Base-by-base conservation (phyloP, 2,888 invertebrate genomes). In the Neelides folsomi region DNA sequence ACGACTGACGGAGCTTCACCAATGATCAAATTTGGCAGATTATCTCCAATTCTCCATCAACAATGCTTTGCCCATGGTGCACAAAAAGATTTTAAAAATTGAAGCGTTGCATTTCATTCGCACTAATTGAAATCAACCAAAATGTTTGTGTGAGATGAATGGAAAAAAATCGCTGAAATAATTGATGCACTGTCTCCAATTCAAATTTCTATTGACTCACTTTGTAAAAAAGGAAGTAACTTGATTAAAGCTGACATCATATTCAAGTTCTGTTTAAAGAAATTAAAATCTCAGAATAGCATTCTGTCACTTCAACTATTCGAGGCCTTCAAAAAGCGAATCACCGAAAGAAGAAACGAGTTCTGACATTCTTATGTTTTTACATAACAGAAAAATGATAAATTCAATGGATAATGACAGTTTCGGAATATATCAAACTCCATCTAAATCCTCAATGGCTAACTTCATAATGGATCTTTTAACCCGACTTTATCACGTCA, bases 11-110 rank as follows among this genome's bases (percentile, higher is more conserved):
- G 57, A 9, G 44, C 57, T 1, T 42, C 54, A 18, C 45, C 52
- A n/a, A 57, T 57, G 57, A 42, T 16, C 2, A 52, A 50, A 39
- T 27, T 57, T 6, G 57, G 52, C 13, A 15, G 35, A 16, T 12
- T 50, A 10, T 34, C 47, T 5, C 44, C 45, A 19, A 36, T 39
- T n/a, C 18, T n/a, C 7, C 50, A 54, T 4, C 54, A 54, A 51
- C 36, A 54, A 1, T 56, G 54, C 20, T 40, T 57, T 19, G 57
- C 57, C 1, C 57, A 57, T 37, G 57, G 46, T 1, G 47, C 54
- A 10, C 57, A 57, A 18, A 51, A 35, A 27, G 51, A 2, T 51
- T 51, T 41, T 13, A 39, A 10, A 1, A n/a, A 12, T 4, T 53
- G 37, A 36, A 15, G 34, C 44, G 20, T 20, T 49, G 49, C 18